Evolutionary conservation across 2,113 vertebrate genomes (phyloP).

Genomic region (Oreochromis spilurus): DNA sequence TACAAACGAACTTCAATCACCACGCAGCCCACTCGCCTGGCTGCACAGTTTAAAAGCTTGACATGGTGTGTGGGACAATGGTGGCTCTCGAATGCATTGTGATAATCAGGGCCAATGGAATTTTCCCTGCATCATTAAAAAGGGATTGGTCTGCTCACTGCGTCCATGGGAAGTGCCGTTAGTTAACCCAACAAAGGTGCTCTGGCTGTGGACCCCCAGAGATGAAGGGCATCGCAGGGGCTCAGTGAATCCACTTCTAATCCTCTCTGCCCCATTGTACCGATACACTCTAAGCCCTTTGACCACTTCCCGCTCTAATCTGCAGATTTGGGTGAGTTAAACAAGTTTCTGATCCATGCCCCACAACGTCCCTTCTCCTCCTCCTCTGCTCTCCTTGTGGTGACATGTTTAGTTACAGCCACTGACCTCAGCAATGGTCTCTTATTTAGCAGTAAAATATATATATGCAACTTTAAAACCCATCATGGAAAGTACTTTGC

Average conservation of each 20-base stretch:
- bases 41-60: conserved; percentile 57
- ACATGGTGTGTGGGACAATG: conserved; percentile 54
- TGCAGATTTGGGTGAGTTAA: conserved; percentile 51
- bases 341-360: conserved; percentile 48
- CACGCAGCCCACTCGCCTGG: conserved; percentile 37
- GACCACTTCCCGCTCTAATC: conserved; percentile 66
- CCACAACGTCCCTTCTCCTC: background rate
- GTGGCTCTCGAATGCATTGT: conserved; percentile 35
- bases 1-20: conserved; percentile 44
- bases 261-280: conserved; percentile 59
- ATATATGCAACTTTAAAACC: background rate
- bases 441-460: background rate
- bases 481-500: background rate
- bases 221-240: conserved; percentile 62
- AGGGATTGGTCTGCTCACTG: conserved; percentile 57
- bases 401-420: background rate
- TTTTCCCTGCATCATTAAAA: conserved; percentile 73
- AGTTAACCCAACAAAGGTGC: conserved; percentile 67
- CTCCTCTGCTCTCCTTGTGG: background rate
- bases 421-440: background rate
- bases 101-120: conserved; percentile 60
- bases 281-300: conserved; percentile 46
- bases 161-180: conserved; percentile 61
- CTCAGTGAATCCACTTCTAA: conserved; percentile 53
- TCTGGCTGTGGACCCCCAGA: conserved; percentile 56